Evolutionary conservation across 2,888 invertebrate species (phyloP).

Genomic region (Malacosoma neustria): DNA sequence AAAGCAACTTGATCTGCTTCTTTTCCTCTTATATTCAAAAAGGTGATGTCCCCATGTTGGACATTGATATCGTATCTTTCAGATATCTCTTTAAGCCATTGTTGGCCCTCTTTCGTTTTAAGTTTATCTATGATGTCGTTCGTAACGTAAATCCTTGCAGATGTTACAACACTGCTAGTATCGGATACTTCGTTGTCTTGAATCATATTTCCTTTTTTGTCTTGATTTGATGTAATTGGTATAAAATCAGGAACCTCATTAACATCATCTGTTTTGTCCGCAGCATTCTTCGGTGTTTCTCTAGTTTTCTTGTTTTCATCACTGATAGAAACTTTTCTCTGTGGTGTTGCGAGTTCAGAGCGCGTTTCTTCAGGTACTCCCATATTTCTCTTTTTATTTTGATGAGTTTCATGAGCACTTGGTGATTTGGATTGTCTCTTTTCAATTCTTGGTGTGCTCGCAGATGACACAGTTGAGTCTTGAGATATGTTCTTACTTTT

Average conservation of each 20-base stretch:
- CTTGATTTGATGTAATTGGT: conserved; percentile 39
- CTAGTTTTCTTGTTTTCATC: conserved; percentile 17
- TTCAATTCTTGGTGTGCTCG: conserved; percentile 12
- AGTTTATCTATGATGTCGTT: conserved; percentile 60
- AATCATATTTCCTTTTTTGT: conserved; percentile 53
- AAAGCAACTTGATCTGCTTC: conserved; percentile 65
- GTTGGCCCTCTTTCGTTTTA: conserved; percentile 54
- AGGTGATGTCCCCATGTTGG: conserved; percentile 42
- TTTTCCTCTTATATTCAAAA: conserved; percentile 65
- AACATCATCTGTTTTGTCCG: conserved; percentile 9
- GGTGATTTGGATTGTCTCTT: conserved; percentile 61
- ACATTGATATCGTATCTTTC: conserved; percentile 44
- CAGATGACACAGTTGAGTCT: conserved; percentile 15
- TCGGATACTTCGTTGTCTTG: conserved; percentile 66
- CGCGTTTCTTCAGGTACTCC: conserved; percentile 10
- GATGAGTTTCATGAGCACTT: conserved; percentile 35
- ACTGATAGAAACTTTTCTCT: conserved; percentile 24
- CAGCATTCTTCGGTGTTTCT: conserved; percentile 17
- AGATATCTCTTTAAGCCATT: conserved; percentile 49
- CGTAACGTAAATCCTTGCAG: conserved; percentile 67
- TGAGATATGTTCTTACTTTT: conserved; percentile 16
- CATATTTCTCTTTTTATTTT: conserved; percentile 39
- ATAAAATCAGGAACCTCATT: conserved; percentile 42
- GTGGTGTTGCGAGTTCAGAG: conserved; percentile 6
- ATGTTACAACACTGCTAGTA: conserved; percentile 48